Base-by-base conservation (phyloP, 1,140 invertebrate species). In the Sesamia nonagrioides region DNA sequence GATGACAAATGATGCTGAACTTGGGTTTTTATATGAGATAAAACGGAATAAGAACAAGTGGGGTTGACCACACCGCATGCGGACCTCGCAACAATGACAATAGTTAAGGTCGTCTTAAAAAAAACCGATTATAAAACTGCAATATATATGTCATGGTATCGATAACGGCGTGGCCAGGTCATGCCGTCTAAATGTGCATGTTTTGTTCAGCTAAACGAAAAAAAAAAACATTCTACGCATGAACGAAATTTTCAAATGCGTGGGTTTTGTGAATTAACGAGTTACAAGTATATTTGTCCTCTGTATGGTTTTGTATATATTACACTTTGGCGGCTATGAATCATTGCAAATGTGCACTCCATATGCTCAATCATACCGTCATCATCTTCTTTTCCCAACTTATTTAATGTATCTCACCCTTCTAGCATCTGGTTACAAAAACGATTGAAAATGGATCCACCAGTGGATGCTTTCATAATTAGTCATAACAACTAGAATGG, bases 11-110 rank as follows among this genome's bases (percentile, higher is more conserved):
- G 60, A 63, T 60, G 33, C 56, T 79, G 81, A 78, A 77, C 82
- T 76, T 82, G 63, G 80, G 80, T 89, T 89, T 91, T 90, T 90
- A 90, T 90, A 88, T 86, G 45, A 85, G n/a, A 83, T 82, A 85
- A 87, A 71, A 85, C 37, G 48, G 21, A 82, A 82, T 79, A 84
- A 83, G 83, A 86, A 77, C 83, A 86, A 89, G 86, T 88, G 88
- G 84, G 85, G 86, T 81, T 84, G 80, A 68, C 69, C 81, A 79
- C 77, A 79, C 73, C 42, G 78, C 78, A 80, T 83, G 82, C 71
- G 27, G 27, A 27, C 27, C 27, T 27, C 27, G 27, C 27, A 81
- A 82, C 85, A 84, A 84, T 86, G 82, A 85, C 82, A 81, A 84
- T 79, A 87, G 75, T 69, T 74, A 78, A 85, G 81, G 85, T 82